Percentiles rank a stretch among this genome's conserved stretches.
Evolutionary conservation across 2,888 invertebrate species (phyloP).

Genomic region (Neoaliturus tenellus): DNA sequence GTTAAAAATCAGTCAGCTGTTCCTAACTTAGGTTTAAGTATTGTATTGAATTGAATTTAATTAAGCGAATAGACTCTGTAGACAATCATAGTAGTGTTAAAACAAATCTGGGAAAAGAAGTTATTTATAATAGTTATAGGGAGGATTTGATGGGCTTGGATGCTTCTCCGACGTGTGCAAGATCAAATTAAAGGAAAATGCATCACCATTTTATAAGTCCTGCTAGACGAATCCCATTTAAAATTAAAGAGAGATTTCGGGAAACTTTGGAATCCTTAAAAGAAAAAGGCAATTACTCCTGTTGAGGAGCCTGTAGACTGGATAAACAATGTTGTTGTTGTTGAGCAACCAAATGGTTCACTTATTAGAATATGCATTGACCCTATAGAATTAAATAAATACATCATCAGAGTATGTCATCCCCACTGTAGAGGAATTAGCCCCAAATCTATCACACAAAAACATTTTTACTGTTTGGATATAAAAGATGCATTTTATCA

Average conservation of each 20-base stretch:
- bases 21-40: not conserved
- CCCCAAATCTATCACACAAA: conserved; percentile 9
- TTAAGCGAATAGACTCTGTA: not conserved
- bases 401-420: not conserved
- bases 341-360: not conserved
- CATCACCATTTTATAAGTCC: not conserved
- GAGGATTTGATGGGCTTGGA: not conserved
- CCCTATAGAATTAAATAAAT: conserved; percentile 29
- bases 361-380: conserved; percentile 36
- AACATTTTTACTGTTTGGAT: not conserved
- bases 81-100: not conserved
- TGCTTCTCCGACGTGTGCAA: not conserved
- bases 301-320: conserved; percentile 42
- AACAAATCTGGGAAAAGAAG: not conserved
- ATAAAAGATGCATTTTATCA: too few relatives aligned
- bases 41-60: conserved; percentile 17
- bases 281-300: not conserved
- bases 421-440: not conserved
- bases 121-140: not conserved
- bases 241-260: not conserved
- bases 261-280: not conserved
- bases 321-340: too few relatives aligned
- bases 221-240: not conserved
- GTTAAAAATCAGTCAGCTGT: conserved; percentile 16
- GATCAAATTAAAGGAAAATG: too few relatives aligned